phyloP scores from a whole-genome alignment of 2,797 vertebrate genomes.

The Danio albolineatus region DNA sequence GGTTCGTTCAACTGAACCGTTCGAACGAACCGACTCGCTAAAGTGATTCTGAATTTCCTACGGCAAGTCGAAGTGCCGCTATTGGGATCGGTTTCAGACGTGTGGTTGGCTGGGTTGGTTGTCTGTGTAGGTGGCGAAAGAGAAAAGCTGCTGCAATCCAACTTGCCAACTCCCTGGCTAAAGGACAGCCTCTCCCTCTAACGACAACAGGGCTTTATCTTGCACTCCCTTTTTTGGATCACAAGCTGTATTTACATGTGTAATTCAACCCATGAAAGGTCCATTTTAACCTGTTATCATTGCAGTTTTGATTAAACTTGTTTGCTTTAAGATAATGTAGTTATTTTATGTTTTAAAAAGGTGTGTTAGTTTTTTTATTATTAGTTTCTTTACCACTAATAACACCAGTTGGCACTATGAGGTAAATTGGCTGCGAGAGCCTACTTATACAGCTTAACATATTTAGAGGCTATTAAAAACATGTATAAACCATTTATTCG shows the following conservation, averaged over 20 bases:
- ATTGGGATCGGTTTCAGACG: neutral
- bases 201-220: conserved; percentile 25
- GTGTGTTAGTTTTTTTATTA: neutral
- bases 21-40: neutral
- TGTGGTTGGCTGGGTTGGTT: conserved; percentile 23
- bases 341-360: neutral
- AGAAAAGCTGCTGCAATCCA: conserved; percentile 31
- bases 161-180: conserved; percentile 14
- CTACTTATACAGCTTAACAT: too few relatives aligned
- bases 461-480: too few relatives aligned
- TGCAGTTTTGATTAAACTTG: neutral
- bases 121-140: conserved; percentile 26
- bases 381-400: too few relatives aligned
- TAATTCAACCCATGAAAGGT: neutral
- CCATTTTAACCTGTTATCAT: neutral
- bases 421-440: too few relatives aligned
- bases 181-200: conserved; percentile 24
- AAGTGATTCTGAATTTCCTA: neutral
- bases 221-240: conserved; percentile 12
- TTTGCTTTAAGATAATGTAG: neutral
- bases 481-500: too few relatives aligned
- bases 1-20: neutral
- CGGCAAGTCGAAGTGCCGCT: neutral
- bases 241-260: neutral
- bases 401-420: too few relatives aligned